Evolutionary conservation across 2,113 vertebrate genomes (phyloP).

Genomic region (Numida meleagris): DNA sequence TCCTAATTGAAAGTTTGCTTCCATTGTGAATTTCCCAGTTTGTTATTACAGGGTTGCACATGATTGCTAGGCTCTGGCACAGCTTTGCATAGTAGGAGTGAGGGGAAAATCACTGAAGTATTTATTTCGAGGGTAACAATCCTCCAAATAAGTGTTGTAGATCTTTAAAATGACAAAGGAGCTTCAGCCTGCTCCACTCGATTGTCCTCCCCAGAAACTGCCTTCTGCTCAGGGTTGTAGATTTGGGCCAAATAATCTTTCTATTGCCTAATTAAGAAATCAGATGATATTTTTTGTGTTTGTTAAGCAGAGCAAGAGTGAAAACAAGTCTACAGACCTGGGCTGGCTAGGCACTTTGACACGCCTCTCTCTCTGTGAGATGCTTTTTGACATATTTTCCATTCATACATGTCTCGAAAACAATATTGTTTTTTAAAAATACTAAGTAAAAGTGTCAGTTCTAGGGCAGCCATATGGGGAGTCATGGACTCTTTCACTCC

Average conservation of each 20-base stretch:
- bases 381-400: neutral
- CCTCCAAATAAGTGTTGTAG: neutral
- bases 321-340: neutral
- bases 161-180: neutral
- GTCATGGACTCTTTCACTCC: neutral
- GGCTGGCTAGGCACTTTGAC: neutral
- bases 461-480: neutral
- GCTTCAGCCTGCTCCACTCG: neutral
- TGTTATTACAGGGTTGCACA: neutral
- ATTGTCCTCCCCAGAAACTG: neutral
- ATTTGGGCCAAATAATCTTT: neutral
- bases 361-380: neutral
- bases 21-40: neutral
- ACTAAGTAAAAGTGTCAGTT: too few species aligned
- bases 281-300: neutral
- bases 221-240: neutral
- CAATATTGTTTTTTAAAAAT: accelerated
- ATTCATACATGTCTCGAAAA: neutral
- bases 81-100: neutral
- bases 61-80: neutral
- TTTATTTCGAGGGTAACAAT: neutral
- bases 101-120: neutral
- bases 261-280: neutral
- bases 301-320: neutral
- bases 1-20: neutral